A percentile compares a stretch with the other conserved stretches of the same genome.
phyloP scores from a whole-genome alignment of 30 jellyfish, hydroid and myxozoan species.

The Pseudorhiza aurosa region DNA sequence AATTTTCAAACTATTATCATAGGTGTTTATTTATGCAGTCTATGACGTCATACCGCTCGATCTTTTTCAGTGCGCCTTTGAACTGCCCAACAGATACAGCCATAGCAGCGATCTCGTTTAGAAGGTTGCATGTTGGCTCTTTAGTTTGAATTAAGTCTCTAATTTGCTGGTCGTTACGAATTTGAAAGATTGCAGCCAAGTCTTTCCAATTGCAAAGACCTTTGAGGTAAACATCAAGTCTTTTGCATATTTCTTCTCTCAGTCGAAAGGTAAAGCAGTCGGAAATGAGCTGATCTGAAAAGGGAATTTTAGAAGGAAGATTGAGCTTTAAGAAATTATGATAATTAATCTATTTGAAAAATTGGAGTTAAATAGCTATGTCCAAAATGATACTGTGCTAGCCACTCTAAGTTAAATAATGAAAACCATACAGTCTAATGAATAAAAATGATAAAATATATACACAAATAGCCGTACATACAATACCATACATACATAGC shows the following conservation, averaged over 20 bases:
- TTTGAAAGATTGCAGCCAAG: conserved; percentile 61
- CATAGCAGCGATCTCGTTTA: conserved; percentile 18
- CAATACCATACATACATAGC: too few relatives aligned
- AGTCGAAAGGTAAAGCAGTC: conserved; percentile 18
- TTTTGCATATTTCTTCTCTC: conserved; percentile 45
- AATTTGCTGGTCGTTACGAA: conserved; percentile 15
- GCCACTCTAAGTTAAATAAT: too few relatives aligned
- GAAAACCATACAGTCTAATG: too few relatives aligned
- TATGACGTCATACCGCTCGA: conserved; percentile 56
- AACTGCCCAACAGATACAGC: conserved; percentile 54
- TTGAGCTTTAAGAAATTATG: background rate
- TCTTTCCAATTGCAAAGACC: conserved; percentile 80
- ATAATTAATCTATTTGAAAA: too few relatives aligned
- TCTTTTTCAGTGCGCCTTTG: conserved; percentile 49
- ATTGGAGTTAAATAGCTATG: too few relatives aligned
- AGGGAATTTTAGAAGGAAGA: background rate
- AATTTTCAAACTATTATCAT: background rate
- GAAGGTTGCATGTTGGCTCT: conserved; percentile 42
- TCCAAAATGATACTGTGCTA: too few relatives aligned
- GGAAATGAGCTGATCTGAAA: conserved; percentile 35
- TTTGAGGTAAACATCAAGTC: conserved; percentile 81
- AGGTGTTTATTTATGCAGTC: conserved; percentile 35
- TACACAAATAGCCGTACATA: too few relatives aligned
- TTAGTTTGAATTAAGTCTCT: background rate
- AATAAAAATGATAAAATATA: too few relatives aligned